Evolutionary conservation across 2,888 invertebrate genomes (phyloP), one percentile per base, ranked within the genome.

Genomic region (Lapara coniferarum): DNA sequence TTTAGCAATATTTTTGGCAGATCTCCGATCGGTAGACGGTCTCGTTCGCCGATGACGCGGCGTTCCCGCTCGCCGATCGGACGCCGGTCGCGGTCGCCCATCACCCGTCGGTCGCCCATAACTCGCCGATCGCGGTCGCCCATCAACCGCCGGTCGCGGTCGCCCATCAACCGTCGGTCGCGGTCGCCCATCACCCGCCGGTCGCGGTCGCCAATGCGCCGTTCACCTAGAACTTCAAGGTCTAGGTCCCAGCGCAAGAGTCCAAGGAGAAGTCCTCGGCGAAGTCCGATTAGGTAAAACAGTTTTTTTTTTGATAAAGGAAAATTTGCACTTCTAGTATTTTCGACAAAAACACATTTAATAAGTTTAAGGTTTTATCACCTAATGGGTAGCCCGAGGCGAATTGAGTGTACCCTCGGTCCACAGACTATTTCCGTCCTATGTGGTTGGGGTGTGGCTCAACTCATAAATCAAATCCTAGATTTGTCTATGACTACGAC

Each of bases 281-380:
- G 86, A 46, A 84, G 82, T 56, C 89, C 90, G 52, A 71, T 88
- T 25, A 84, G 90, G 90, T 89, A 52, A 68, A 10, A n/a, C 14
- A 46, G 14, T 3, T 25, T 16, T 7, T 37, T 37, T 37, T 37
- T 2, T 37, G 0, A 5, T 37, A 8, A 37, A 37, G 5, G 37
- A 37, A 8, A 37, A 37, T 37, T 37, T 6, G 37, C 5, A 37
- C 37, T 37, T 37, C 8, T 37, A 37, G 37, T 37, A 8, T 7
- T 37, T 37, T 37, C 8, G 8, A 0, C 37, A 37, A 37, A 37
- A 37, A 37, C 37, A 37, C 8, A 37, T 6, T 5, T 8, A 37
- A 7, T 37, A 37, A 37, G 37, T 8, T 37, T 37, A 37, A 37
- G 37, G 7, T 25, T 37, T 37, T 37, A 37, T 37, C 37, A 1